Evolutionary conservation across 2,113 vertebrate species (phyloP).

Genomic region (Pogonocichla stellata): DNA sequence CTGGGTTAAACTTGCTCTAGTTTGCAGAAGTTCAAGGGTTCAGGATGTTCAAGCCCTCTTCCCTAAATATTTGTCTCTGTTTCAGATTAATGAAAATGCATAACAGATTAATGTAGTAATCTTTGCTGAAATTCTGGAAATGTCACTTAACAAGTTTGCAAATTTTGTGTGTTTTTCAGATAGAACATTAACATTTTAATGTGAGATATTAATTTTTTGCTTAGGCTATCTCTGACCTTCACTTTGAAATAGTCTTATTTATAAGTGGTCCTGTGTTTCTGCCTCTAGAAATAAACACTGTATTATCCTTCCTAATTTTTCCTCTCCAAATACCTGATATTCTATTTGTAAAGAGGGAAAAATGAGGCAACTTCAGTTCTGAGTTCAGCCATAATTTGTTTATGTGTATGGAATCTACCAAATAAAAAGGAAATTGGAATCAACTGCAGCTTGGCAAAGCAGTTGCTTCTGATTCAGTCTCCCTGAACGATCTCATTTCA

Average conservation of each 20-base stretch:
- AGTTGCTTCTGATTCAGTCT: not conserved
- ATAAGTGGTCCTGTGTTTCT: not conserved
- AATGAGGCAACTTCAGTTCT: not conserved
- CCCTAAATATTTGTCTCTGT: not conserved
- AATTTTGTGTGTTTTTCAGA: constrained; percentile 9
- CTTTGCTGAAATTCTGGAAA: not conserved
- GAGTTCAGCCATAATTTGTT: not conserved
- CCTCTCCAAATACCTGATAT: not conserved
- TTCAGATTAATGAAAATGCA: not conserved
- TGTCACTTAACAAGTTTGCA: not conserved
- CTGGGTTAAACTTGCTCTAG: not conserved
- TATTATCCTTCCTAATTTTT: not conserved
- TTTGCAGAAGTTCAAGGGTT: not conserved
- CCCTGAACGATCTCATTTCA: not conserved
- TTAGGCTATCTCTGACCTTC: constrained; percentile 42
- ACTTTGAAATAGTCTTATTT: constrained; percentile 6
- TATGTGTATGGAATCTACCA: not conserved
- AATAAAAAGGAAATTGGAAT: not conserved
- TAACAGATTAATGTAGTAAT: not conserved
- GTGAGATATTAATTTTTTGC: constrained; percentile 1
- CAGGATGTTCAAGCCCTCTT: not conserved
- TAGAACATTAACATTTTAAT: constrained; percentile 46
- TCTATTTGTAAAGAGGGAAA: not conserved
- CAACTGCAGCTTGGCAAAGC: not conserved
- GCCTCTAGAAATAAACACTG: not conserved